Conservation (phyloP, 2,797 vertebrate species). For the Hafferia zeledoni region DNA sequence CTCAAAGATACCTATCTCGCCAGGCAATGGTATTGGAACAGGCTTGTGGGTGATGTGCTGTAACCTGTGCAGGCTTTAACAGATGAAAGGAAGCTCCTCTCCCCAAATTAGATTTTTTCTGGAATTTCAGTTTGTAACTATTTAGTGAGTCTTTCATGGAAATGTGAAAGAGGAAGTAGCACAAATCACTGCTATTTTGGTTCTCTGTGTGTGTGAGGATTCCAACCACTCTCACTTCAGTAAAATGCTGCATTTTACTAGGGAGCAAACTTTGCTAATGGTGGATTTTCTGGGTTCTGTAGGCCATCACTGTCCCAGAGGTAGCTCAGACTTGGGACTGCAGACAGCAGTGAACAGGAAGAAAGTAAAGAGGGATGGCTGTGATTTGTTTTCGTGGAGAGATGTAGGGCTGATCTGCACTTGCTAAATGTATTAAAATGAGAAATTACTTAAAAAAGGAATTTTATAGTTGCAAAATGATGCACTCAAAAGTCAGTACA, state of each 20-base stretch:
- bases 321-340: neutral
- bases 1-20: slow-evolving; percentile 28
- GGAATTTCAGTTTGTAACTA: neutral
- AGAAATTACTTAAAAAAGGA: neutral
- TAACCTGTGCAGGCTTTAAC: neutral
- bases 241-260: neutral
- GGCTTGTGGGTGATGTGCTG: neutral
- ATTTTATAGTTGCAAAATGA: neutral
- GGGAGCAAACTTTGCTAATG: neutral
- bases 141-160: neutral
- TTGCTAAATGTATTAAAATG: neutral
- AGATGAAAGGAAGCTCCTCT: neutral
- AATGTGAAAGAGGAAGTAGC: neutral
- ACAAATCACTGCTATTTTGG: neutral
- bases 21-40: neutral
- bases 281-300: neutral
- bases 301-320: neutral
- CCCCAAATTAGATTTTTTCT: neutral
- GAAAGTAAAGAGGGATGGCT: neutral
- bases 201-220: neutral
- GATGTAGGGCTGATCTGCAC: neutral
- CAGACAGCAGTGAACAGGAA: neutral
- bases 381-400: neutral
- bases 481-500: neutral
- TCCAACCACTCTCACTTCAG: neutral